Evolutionary conservation across 2,797 vertebrate genomes (phyloP).

Genomic region (Lithobates sylvaticus): DNA sequence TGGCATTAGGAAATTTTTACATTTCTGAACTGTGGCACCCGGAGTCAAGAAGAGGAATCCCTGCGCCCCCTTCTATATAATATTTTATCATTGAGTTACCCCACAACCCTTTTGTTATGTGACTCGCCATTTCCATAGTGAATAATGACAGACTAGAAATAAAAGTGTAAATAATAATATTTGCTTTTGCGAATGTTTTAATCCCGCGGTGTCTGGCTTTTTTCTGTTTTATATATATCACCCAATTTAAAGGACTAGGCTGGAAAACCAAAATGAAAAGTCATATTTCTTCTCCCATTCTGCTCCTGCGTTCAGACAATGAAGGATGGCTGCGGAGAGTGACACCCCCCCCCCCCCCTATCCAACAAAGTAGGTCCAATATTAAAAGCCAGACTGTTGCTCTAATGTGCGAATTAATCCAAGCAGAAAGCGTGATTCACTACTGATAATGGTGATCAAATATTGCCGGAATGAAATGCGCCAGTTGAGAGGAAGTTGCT

Average conservation of each 20-base stretch:
- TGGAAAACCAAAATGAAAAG: slow-evolving; percentile 22
- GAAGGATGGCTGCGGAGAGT: background rate
- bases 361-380: slow-evolving; percentile 18
- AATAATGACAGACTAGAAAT: too few relatives aligned
- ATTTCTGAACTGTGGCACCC: too few relatives aligned
- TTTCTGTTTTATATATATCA: slow-evolving; percentile 27
- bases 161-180: too few relatives aligned
- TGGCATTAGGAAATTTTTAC: too few relatives aligned
- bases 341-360: background rate
- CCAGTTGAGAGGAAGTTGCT: slow-evolving; percentile 53
- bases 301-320: slow-evolving; percentile 19
- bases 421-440: slow-evolving; percentile 51
- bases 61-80: too few relatives aligned
- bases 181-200: background rate
- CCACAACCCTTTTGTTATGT: too few relatives aligned
- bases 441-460: slow-evolving; percentile 57
- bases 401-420: slow-evolving; percentile 57
- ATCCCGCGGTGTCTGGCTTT: background rate
- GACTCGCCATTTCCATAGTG: too few relatives aligned
- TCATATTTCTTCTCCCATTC: background rate
- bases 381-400: slow-evolving; percentile 42
- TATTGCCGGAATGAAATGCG: slow-evolving; percentile 42
- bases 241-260: slow-evolving; percentile 43
- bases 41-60: too few relatives aligned
- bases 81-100: too few relatives aligned